phyloP scores from a whole-genome alignment of 1,140 invertebrate genomes.

The Apis mellifera region DNA sequence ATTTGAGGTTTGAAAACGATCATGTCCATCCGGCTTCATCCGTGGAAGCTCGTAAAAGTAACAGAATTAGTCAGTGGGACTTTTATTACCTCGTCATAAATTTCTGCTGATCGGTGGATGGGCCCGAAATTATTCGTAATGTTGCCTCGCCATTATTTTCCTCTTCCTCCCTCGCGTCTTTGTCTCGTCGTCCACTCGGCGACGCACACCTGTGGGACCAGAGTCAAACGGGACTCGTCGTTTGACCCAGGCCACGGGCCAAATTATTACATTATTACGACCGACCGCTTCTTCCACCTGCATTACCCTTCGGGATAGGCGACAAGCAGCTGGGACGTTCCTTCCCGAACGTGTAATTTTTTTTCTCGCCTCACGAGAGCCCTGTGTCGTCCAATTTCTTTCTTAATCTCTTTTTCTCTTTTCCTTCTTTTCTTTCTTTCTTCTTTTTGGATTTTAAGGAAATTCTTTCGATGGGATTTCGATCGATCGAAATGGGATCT shows the following conservation, averaged over 20 bases:
- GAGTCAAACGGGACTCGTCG: neutral
- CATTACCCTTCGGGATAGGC: constrained; percentile 27
- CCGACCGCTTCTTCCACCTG: constrained; percentile 29
- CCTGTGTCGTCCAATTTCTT: neutral
- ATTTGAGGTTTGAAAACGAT: neutral
- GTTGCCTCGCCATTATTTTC: neutral
- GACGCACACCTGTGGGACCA: neutral
- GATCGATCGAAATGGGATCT: no score
- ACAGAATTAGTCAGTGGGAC: constrained; percentile 18
- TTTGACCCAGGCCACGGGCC: constrained; percentile 38
- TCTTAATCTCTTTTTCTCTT: no score
- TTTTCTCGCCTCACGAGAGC: neutral
- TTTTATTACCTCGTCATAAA: constrained; percentile 25
- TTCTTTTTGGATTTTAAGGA: no score
- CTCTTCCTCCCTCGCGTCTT: neutral
- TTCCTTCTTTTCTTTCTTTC: no score
- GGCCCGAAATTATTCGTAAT: neutral
- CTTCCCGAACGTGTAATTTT: constrained; percentile 19
- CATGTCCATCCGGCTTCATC: no score
- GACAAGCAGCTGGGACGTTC: constrained; percentile 41
- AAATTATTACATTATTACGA: constrained; percentile 37
- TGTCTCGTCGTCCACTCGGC: neutral
- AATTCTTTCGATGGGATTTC: no score
- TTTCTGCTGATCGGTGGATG: constrained; percentile 10
- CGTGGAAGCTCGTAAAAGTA: constrained; percentile 24